phyloP scores from a whole-genome alignment of 2,113 vertebrate species.

The Tonatia bakeri region DNA sequence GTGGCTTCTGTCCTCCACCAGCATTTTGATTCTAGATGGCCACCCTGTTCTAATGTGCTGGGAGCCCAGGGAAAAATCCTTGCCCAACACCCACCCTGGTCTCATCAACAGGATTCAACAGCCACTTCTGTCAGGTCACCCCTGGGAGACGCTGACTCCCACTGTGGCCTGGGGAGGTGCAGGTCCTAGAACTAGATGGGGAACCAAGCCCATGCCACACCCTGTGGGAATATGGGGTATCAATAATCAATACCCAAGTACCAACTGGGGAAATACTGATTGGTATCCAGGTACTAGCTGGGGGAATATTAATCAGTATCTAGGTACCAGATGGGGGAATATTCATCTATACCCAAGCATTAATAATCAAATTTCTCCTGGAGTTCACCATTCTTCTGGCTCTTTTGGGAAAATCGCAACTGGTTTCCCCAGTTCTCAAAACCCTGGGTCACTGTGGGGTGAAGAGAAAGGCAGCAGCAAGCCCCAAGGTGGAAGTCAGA shows the following conservation, averaged over 20 bases:
- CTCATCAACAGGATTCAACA: background rate
- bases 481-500: background rate
- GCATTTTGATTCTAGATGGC: background rate
- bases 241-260: background rate
- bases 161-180: slow-evolving; percentile 28
- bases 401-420: background rate
- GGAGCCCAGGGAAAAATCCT: background rate
- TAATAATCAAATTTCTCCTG: background rate
- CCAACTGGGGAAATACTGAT: background rate
- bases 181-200: slow-evolving; percentile 41
- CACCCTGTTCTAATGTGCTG: background rate
- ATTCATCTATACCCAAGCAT: background rate
- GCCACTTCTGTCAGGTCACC: background rate
- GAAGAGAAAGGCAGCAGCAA: background rate
- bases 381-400: background rate
- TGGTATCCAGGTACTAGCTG: background rate
- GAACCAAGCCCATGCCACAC: slow-evolving; percentile 26
- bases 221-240: slow-evolving; percentile 43
- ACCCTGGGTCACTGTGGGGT: background rate
- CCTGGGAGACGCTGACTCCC: slow-evolving; percentile 30
- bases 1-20: background rate
- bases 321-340: background rate
- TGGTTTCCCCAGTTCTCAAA: background rate
- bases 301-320: background rate
- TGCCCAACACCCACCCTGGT: background rate